Base-by-base conservation (phyloP, 1,140 invertebrate species). In the Megathymus violae region DNA sequence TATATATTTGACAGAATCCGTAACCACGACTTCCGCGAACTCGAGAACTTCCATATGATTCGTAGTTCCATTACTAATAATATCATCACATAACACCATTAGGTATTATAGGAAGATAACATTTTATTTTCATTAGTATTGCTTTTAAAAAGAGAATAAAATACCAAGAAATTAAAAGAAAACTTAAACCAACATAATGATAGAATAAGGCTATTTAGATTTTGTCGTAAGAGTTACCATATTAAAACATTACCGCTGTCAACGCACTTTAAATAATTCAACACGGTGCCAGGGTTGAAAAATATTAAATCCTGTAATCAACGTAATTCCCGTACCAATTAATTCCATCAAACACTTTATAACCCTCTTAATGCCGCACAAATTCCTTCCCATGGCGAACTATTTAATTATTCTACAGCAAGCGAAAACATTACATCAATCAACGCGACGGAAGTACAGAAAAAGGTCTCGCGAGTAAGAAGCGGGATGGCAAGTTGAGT, bases 371-470 rank as follows among this genome's bases (percentile, higher is more conserved):
- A 59, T 31, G 27, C 17, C 11, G 31, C 46, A 54, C 31, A 31
- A 63, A 63, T 44, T 19, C 40, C 48, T 63, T 63, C 51, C 50
- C 61, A 61, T 47, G 34, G 58, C 40, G 25, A 65, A 66, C 63
- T 70, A 66, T 70, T 70, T 66, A 60, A 70, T 70, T 70, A 71
- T 68, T 62, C 65, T 48, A 60, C 62, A 62, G 15, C 65, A 68
- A 62, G 65, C 19, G 69, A 71, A 62, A 67, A 68, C 67, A 73
- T 58, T 44, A 61, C 71, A 73, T 73, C 67, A 63, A 73, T 73
- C 71, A 73, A 73, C 65, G 22, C 13, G 15, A 47, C 48, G 56
- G 65, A 68, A 66, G 59, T 59, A 16, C 19, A 19, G 2, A 10
- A 3, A 25, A 11, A 22, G 44, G 44, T 14, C 22, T 27, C 22